Conservation (phyloP, 2,888 invertebrate species). For the Taenaris catops region DNA sequence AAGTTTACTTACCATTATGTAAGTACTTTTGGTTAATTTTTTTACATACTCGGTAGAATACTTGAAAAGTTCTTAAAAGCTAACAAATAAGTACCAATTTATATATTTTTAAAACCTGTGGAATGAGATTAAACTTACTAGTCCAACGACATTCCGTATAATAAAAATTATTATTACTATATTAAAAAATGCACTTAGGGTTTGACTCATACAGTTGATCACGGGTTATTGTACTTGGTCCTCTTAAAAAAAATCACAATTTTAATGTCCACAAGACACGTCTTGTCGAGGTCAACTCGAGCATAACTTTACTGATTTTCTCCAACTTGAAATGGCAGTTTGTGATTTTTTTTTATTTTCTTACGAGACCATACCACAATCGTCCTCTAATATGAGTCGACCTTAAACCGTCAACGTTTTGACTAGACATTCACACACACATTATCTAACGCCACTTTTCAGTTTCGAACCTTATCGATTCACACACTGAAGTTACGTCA, state of each 20-base stretch:
- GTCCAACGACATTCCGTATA: slow-evolving; percentile 6
- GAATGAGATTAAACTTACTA: slow-evolving; percentile 6
- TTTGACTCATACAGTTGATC: slow-evolving; percentile 6
- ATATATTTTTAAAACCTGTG: slow-evolving; percentile 5
- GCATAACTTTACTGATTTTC: too few species aligned
- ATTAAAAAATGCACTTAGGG: slow-evolving; percentile 21
- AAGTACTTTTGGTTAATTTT: slow-evolving; percentile 13
- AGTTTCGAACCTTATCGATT: slow-evolving; percentile 1
- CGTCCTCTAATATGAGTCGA: slow-evolving; percentile 2
- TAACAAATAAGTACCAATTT: slow-evolving; percentile 21
- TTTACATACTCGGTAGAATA: slow-evolving; percentile 14
- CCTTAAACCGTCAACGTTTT: slow-evolving; percentile 29
- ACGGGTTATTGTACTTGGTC: too few species aligned
- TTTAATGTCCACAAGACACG: too few species aligned
- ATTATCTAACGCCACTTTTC: slow-evolving; percentile 14
- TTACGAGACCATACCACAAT: too few species aligned
- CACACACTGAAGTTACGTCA: slow-evolving; percentile 8
- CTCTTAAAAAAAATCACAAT: too few species aligned
- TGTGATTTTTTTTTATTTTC: too few species aligned
- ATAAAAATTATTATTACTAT: slow-evolving; percentile 7
- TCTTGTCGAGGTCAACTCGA: too few species aligned
- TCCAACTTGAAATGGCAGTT: too few species aligned
- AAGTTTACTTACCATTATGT: slow-evolving; percentile 18
- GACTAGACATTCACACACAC: slow-evolving; percentile 69
- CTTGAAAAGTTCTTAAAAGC: slow-evolving; percentile 14